A percentile compares a stretch with the other conserved stretches of the same genome.
Conservation (phyloP, 2,888 invertebrate genomes). For the Morpho helenor region DNA sequence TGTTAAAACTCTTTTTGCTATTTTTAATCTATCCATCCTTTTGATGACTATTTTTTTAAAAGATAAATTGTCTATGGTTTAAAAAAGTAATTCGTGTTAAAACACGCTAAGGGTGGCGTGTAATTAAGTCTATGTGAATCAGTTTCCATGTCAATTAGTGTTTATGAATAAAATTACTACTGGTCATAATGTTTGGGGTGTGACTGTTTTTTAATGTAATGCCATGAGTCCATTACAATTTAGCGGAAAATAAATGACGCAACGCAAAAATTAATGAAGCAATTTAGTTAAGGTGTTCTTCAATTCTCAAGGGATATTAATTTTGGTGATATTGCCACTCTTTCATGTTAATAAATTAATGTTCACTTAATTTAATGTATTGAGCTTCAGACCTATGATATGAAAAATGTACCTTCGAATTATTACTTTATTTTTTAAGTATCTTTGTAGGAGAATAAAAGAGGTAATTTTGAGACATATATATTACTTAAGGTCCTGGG, state of each 20-base stretch:
- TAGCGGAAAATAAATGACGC: conserved; percentile 26
- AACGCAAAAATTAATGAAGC: conserved; percentile 19
- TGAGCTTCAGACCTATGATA: background rate
- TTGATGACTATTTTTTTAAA: conserved; percentile 32
- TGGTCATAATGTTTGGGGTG: conserved; percentile 32
- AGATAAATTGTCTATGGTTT: conserved; percentile 41
- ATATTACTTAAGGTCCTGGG: no score
- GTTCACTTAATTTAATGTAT: background rate
- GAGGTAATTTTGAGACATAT: no score
- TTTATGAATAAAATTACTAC: conserved; percentile 44
- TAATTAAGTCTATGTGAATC: conserved; percentile 49
- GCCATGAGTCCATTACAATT: conserved; percentile 30
- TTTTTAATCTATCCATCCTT: conserved; percentile 21
- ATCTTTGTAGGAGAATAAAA: no score
- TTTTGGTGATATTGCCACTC: conserved; percentile 5
- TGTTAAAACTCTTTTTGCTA: conserved; percentile 29
- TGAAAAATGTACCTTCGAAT: no score
- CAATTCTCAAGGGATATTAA: conserved; percentile 13
- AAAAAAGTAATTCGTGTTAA: conserved; percentile 41
- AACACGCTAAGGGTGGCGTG: conserved; percentile 34
- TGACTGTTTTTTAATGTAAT: conserved; percentile 29
- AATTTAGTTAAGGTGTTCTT: conserved; percentile 20
- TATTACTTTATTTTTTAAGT: no score
- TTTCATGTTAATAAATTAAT: background rate
- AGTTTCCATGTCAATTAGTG: conserved; percentile 45